phyloP scores from a whole-genome alignment of 2,797 vertebrate genomes.

The Chaenodraco wilsoni region DNA sequence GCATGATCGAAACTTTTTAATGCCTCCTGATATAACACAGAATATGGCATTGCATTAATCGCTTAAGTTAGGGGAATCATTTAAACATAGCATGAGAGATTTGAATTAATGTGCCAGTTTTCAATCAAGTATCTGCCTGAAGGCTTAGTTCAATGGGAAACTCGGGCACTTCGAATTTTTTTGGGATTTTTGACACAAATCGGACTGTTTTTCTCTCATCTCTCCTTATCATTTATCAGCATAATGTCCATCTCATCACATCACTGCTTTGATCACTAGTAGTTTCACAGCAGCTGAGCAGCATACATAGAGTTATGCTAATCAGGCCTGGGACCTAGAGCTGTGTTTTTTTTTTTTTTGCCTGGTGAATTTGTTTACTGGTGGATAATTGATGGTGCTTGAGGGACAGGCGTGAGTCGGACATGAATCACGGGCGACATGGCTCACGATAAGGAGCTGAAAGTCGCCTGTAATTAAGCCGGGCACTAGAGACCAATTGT shows the following conservation, averaged over 20 bases:
- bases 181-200: slow-evolving; percentile 25
- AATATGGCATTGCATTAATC: slow-evolving; percentile 17
- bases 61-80: background rate
- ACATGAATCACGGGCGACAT: slow-evolving; percentile 94
- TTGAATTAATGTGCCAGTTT: slow-evolving; percentile 5
- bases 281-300: slow-evolving; percentile 65
- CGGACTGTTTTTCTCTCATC: slow-evolving; percentile 29
- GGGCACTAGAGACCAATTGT: slow-evolving; percentile 99
- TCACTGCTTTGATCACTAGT: slow-evolving; percentile 69
- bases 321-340: slow-evolving; percentile 78
- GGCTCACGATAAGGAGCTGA: slow-evolving; percentile 94
- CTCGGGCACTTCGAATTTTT: slow-evolving; percentile 11
- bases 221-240: slow-evolving; percentile 37
- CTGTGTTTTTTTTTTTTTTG: slow-evolving; percentile 78
- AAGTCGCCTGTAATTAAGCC: slow-evolving; percentile 98
- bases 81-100: background rate
- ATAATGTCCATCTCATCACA: slow-evolving; percentile 58
- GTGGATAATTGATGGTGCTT: slow-evolving; percentile 98
- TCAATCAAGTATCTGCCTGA: slow-evolving; percentile 6
- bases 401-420: slow-evolving; percentile 94
- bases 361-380: slow-evolving; percentile 94
- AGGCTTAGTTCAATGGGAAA: background rate
- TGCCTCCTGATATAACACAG: slow-evolving; percentile 19
- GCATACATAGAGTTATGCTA: slow-evolving; percentile 83
- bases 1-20: slow-evolving; percentile 28